Evolutionary conservation across 2,888 invertebrate species (phyloP).

Genomic region (Dryobota labecula): DNA sequence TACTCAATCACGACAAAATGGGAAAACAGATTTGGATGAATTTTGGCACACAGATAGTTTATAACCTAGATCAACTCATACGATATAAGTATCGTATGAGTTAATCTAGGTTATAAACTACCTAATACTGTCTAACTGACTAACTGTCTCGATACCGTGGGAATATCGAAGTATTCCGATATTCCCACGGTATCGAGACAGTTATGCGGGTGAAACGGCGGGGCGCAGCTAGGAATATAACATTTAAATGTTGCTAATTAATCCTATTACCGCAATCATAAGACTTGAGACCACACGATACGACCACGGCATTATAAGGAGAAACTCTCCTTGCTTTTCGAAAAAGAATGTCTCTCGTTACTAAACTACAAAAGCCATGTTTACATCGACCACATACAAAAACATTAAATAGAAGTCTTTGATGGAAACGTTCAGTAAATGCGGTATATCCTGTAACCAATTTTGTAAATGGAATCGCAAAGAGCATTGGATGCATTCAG

Average conservation of each 20-base stretch:
- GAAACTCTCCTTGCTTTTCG: neutral
- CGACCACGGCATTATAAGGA: neutral
- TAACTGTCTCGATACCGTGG: no score
- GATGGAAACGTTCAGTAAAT: conserved; percentile 8
- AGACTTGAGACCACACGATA: neutral
- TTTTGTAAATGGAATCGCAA: conserved; percentile 43
- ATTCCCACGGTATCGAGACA: no score
- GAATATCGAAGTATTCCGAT: no score
- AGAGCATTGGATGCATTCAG: conserved; percentile 42
- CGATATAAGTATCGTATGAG: no score
- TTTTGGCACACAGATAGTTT: no score
- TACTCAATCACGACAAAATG: no score
- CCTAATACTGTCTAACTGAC: no score
- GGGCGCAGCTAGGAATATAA: no score
- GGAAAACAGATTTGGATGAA: no score
- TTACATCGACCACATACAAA: neutral
- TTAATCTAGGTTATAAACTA: no score
- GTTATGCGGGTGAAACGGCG: no score
- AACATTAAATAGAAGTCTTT: conserved; percentile 2
- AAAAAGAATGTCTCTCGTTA: neutral
- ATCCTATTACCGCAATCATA: neutral
- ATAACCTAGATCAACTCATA: no score
- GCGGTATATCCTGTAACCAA: conserved; percentile 12
- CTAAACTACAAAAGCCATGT: neutral
- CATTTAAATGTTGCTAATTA: neutral